These are phyloP conservation scores for Pygmarrhopalites habei DNA, from an alignment of 1,140 invertebrate genomes.

Conservation along the genomic window DNA sequence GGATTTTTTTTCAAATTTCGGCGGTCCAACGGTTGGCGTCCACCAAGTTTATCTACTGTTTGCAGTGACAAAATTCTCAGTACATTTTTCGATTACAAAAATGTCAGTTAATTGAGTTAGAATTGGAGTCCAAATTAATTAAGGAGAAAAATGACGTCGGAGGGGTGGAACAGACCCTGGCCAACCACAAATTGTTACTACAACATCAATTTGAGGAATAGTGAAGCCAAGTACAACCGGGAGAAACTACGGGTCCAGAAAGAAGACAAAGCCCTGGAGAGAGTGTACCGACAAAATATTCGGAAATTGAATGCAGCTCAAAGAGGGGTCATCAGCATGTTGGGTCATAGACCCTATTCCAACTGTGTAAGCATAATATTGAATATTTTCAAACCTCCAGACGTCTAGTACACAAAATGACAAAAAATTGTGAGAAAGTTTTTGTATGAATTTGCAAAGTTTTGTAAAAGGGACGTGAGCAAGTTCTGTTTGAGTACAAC, in stretches of 20 bases:
- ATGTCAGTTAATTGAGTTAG: background rate
- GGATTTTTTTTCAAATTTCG: too few species aligned
- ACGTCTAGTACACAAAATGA: too few species aligned
- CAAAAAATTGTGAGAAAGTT: too few species aligned
- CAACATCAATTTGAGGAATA: background rate
- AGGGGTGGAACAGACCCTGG: background rate
- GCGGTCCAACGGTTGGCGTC: too few species aligned
- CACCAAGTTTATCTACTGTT: too few species aligned
- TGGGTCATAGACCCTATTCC: constrained; percentile 9
- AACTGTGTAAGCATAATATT: background rate
- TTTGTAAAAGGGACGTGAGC: background rate
- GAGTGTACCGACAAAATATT: background rate
- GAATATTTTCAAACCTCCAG: background rate
- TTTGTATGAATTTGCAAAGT: too few species aligned
- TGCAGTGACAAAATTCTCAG: background rate
- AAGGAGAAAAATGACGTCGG: too few species aligned
- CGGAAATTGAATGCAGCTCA: constrained; percentile 2
- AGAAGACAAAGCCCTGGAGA: background rate
- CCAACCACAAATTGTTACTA: background rate
- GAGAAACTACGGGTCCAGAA: background rate
- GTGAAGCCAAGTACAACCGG: constrained; percentile 5
- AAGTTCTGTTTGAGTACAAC: constrained; percentile 3
- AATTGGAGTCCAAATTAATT: too few species aligned
- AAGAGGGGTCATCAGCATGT: background rate
- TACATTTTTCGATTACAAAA: background rate